A percentile compares a stretch with the other conserved stretches of the same genome.
Conservation (phyloP, 2,113 vertebrate genomes). For the Scopus umbretta region DNA sequence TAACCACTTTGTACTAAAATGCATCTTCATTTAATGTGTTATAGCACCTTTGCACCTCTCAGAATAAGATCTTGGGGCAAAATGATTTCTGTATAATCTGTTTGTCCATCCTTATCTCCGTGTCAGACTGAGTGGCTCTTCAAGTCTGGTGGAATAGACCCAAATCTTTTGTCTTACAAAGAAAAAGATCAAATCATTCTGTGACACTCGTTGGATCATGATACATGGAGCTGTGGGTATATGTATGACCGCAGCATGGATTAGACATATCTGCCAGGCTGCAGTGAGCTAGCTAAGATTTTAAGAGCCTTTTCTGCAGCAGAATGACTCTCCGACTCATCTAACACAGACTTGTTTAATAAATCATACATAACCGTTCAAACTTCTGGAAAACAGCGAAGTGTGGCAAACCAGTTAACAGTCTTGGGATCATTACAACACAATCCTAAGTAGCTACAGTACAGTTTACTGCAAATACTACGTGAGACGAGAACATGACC, state of each 20-base stretch:
- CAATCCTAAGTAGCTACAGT: not conserved
- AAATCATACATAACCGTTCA: not conserved
- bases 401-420: not conserved
- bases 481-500: fast-evolving
- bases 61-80: not conserved
- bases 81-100: not conserved
- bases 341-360: not conserved
- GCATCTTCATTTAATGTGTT: not conserved
- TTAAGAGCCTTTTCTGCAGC: not conserved
- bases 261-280: not conserved
- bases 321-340: not conserved
- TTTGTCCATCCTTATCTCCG: not conserved
- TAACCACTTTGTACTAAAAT: not conserved
- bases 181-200: not conserved
- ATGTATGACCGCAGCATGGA: not conserved
- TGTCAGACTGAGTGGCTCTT: not conserved
- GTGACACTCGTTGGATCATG: not conserved
- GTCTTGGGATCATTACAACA: not conserved
- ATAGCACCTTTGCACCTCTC: not conserved
- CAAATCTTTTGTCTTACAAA: not conserved
- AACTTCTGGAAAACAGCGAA: not conserved
- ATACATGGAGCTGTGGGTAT: not conserved
- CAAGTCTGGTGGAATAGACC: not conserved
- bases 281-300: not conserved
- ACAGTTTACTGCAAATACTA: not conserved